These are phyloP conservation scores for Melospiza melodia DNA, from an alignment of 2,113 vertebrate genomes.

Conservation along the genomic window DNA sequence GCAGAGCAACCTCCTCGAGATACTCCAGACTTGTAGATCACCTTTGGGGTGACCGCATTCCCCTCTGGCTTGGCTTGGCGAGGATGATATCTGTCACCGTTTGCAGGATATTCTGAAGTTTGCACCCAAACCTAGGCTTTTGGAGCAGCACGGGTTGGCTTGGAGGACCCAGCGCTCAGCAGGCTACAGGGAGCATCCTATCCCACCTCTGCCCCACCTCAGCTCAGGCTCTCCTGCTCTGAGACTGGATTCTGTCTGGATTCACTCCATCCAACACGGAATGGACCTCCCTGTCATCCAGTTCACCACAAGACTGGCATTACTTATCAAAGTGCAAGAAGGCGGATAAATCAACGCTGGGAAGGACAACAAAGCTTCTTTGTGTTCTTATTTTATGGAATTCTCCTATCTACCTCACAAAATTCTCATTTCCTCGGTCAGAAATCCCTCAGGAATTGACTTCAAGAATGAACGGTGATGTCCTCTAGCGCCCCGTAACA, in stretches of 20 bases:
- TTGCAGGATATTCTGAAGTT: not conserved
- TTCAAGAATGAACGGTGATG: conserved; percentile 95
- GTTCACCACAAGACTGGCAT: conserved; percentile 73
- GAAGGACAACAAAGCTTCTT: not conserved
- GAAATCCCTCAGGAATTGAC: conserved; percentile 24
- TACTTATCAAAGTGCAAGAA: conserved; percentile 86
- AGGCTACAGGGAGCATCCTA: not conserved
- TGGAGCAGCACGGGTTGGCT: not conserved
- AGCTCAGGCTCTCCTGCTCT: not conserved
- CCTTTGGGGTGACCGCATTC: not conserved
- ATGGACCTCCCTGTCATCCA: conserved; percentile 81
- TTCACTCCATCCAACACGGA: conserved; percentile 43
- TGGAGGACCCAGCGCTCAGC: fast-evolving
- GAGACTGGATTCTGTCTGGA: conserved; percentile 40
- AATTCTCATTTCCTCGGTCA: not conserved
- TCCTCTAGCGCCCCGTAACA: conserved; percentile 85
- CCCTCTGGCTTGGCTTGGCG: not conserved
- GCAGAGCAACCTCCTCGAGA: not conserved
- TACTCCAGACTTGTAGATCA: not conserved
- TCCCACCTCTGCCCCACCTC: not conserved
- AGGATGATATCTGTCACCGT: not conserved
- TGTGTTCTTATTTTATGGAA: conserved; percentile 63
- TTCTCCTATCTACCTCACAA: conserved; percentile 24
- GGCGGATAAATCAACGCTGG: conserved; percentile 81
- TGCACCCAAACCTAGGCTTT: not conserved